Evolutionary conservation across 64 coral and sea anemone species (phyloP).

Genomic region (Porites lutea): DNA sequence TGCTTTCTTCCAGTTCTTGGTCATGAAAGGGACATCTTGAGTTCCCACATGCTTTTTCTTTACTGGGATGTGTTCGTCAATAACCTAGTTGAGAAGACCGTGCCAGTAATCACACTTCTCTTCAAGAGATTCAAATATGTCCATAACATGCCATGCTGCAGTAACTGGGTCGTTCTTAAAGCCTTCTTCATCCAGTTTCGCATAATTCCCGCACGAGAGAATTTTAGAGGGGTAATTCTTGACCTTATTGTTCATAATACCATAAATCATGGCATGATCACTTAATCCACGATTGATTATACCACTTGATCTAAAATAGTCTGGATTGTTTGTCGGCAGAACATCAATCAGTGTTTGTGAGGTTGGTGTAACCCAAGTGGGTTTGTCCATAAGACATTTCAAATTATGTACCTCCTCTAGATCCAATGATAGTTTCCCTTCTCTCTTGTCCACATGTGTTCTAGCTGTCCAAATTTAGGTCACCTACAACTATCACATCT

Average conservation of each 20-base stretch:
- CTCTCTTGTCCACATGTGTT: neutral
- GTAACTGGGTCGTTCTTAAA: neutral
- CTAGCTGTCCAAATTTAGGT: slow-evolving; percentile 18
- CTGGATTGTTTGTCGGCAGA: slow-evolving; percentile 26
- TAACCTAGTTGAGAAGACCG: neutral
- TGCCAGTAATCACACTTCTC: neutral
- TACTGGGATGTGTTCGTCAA: neutral
- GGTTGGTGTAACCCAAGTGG: slow-evolving; percentile 33
- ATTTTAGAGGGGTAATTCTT: slow-evolving; percentile 26
- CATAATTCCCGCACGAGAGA: slow-evolving; percentile 3
- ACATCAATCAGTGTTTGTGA: slow-evolving; percentile 45
- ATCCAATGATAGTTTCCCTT: neutral
- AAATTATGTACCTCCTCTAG: slow-evolving; percentile 33
- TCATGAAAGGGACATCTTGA: too few relatives aligned
- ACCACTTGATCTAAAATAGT: slow-evolving; percentile 40
- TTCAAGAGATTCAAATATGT: neutral
- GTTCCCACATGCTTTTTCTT: too few relatives aligned
- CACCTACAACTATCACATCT: slow-evolving; percentile 21
- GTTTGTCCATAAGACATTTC: slow-evolving; percentile 49
- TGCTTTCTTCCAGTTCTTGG: neutral
- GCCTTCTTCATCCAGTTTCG: slow-evolving; percentile 6
- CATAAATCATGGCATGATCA: slow-evolving; percentile 38
- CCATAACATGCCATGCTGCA: neutral
- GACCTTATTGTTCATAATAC: slow-evolving; percentile 34
- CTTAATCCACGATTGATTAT: slow-evolving; percentile 27